phyloP scores from a whole-genome alignment of 2,113 vertebrate species.

The Channa argus region DNA sequence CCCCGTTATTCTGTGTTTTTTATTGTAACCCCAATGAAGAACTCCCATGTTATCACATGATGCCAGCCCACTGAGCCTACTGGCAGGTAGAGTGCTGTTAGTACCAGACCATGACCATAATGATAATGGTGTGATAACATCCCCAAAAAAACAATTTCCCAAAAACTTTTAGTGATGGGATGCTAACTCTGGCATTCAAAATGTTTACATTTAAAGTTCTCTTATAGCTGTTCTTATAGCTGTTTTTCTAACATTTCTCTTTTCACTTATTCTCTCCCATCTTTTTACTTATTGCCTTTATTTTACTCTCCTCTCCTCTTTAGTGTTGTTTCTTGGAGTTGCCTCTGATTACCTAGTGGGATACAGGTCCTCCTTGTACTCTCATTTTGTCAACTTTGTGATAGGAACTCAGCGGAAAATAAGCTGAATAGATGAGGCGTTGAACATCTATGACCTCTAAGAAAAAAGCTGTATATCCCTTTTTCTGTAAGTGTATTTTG shows the following conservation, averaged over 20 bases:
- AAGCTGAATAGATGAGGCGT: constrained; percentile 20
- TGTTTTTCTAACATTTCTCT: background rate
- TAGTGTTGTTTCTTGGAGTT: constrained; percentile 20
- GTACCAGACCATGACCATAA: no score
- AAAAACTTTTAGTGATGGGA: no score
- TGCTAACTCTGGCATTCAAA: background rate
- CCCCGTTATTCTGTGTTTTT: no score
- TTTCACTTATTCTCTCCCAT: background rate
- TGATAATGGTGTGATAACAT: no score
- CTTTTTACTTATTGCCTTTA: background rate
- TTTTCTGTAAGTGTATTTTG: constrained; percentile 8
- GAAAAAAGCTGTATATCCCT: constrained; percentile 8
- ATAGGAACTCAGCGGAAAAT: background rate
- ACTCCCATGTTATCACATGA: no score
- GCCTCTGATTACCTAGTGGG: constrained; percentile 27
- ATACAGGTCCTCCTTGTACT: constrained; percentile 21
- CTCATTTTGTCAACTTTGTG: constrained; percentile 4
- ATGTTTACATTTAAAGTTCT: background rate
- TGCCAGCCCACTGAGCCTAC: no score
- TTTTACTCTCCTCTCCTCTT: background rate
- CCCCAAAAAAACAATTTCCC: no score
- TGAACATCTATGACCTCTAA: constrained; percentile 28
- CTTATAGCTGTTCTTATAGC: background rate
- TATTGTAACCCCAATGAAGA: no score
- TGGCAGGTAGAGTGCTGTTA: no score